A percentile compares a stretch with the other conserved stretches of the same genome.
phyloP scores from a whole-genome alignment of 2,888 invertebrate genomes.

The Drosophila recens region DNA sequence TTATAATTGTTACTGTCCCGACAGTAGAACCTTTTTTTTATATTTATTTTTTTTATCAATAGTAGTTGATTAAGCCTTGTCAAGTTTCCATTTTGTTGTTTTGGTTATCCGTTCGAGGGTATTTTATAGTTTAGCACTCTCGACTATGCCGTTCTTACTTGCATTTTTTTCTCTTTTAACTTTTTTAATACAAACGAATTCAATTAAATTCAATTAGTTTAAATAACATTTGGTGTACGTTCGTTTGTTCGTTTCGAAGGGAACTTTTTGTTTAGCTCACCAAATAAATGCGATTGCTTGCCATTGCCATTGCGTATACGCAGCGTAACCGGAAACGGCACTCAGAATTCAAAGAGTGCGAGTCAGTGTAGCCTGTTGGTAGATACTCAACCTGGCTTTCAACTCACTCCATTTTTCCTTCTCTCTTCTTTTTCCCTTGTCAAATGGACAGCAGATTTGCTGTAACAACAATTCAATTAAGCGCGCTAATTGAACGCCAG shows the following conservation, averaged over 20 bases:
- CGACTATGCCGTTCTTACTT: neutral
- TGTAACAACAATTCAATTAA: conserved; percentile 82
- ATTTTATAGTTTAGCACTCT: neutral
- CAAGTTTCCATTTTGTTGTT: too few relatives aligned
- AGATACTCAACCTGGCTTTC: conserved; percentile 12
- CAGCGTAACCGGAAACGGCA: conserved; percentile 68
- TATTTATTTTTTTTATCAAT: neutral
- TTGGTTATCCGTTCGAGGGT: neutral
- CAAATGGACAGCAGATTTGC: conserved; percentile 73
- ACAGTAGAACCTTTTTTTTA: too few relatives aligned
- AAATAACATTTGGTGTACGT: conserved; percentile 60
- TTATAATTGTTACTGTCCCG: too few relatives aligned
- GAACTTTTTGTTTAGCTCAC: conserved; percentile 56
- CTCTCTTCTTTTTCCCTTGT: conserved; percentile 14
- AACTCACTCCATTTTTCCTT: neutral
- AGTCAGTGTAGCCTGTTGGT: conserved; percentile 21
- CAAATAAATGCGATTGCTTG: conserved; percentile 38
- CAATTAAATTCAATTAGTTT: conserved; percentile 78
- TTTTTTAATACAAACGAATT: conserved; percentile 59
- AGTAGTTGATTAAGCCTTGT: neutral
- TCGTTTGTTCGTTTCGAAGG: conserved; percentile 6
- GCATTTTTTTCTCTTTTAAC: conserved; percentile 1
- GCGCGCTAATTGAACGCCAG: conserved; percentile 79
- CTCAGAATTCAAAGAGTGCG: conserved; percentile 55
- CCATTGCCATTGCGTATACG: conserved; percentile 66